Conservation (phyloP, 2,888 invertebrate species). For the Notocelia uddmanniana region DNA sequence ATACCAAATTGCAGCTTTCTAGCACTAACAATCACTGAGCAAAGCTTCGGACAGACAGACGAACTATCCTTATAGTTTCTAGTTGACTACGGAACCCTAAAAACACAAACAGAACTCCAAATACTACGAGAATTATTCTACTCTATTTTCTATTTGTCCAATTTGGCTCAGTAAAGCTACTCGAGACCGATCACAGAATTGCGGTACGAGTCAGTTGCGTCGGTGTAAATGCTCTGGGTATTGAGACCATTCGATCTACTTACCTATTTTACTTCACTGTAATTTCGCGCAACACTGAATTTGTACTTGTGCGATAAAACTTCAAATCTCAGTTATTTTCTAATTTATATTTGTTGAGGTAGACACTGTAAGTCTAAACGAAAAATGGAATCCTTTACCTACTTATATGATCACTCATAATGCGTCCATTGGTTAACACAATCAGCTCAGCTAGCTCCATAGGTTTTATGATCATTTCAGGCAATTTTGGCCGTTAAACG, state of each 20-base stretch:
- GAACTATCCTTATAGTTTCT: no score
- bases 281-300: slow-evolving; percentile 7
- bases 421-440: neutral
- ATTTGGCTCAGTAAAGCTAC: neutral
- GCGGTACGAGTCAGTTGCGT: neutral
- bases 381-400: neutral
- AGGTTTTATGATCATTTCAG: no score
- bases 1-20: no score
- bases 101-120: no score
- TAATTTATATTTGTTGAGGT: slow-evolving; percentile 10
- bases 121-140: neutral
- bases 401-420: no score
- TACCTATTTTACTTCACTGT: neutral
- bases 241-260: neutral
- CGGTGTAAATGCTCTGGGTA: neutral
- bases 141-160: neutral
- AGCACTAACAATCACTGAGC: no score
- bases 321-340: neutral
- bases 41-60: no score
- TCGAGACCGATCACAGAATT: neutral
- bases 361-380: neutral
- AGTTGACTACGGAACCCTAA: no score
- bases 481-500: no score
- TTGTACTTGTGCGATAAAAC: neutral
- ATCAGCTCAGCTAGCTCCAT: neutral